phyloP scores from a whole-genome alignment of 2,797 vertebrate species.

The Lacerta bilineata region DNA sequence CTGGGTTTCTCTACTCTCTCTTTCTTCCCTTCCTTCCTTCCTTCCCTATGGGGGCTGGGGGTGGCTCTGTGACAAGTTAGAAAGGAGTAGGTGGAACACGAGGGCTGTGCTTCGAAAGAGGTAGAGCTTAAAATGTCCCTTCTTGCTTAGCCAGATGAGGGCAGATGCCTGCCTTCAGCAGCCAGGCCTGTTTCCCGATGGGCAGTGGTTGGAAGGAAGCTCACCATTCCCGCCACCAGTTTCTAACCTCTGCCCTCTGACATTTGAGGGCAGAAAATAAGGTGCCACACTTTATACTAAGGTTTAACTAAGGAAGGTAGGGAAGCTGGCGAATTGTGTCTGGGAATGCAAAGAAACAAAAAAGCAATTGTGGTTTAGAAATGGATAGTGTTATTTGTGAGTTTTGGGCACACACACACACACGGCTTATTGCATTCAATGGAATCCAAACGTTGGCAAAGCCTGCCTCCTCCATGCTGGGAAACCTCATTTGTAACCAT shows the following conservation, averaged over 20 bases:
- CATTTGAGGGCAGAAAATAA: neutral
- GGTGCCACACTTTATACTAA: neutral
- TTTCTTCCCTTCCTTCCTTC: neutral
- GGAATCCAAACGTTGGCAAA: too few species aligned
- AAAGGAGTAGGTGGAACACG: neutral
- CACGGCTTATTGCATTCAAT: too few species aligned
- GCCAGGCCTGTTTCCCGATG: neutral
- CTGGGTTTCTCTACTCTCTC: conserved; percentile 35
- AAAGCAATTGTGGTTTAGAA: too few species aligned
- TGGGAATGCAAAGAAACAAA: too few species aligned
- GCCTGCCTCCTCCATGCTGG: too few species aligned
- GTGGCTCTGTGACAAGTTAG: neutral
- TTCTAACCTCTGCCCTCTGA: rapidly evolving
- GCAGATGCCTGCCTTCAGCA: neutral
- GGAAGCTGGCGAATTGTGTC: too few species aligned
- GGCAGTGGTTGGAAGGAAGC: neutral
- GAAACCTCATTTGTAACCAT: too few species aligned
- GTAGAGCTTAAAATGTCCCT: neutral
- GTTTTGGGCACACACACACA: too few species aligned
- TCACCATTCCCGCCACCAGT: neutral
- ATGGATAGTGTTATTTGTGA: too few species aligned
- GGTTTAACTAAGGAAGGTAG: too few species aligned
- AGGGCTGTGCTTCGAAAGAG: neutral
- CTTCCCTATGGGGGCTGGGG: rapidly evolving
- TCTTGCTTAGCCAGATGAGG: neutral